A percentile compares a stretch with the other conserved stretches of the same genome.
Conservation (phyloP, 2,888 invertebrate genomes). For the Trachelus stipa region DNA sequence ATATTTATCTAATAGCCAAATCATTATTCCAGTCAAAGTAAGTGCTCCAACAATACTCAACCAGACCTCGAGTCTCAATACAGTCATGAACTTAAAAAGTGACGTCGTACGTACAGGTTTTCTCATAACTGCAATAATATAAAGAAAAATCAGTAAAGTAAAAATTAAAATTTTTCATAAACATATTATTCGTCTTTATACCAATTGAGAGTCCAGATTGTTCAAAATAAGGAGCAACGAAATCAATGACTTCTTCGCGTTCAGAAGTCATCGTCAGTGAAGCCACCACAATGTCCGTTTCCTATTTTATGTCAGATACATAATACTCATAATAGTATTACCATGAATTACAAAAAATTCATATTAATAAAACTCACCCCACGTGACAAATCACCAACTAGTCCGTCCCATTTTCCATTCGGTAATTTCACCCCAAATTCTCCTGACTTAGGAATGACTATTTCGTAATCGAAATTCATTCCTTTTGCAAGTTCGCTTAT, state of each 20-base stretch:
- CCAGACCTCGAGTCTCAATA: conserved; percentile 89
- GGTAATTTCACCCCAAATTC: conserved; percentile 76
- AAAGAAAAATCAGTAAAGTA: background rate
- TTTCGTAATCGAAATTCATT: conserved; percentile 85
- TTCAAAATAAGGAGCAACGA: conserved; percentile 91
- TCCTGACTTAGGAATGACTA: conserved; percentile 76
- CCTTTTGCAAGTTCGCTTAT: conserved; percentile 76
- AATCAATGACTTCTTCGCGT: conserved; percentile 89
- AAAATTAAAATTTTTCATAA: background rate
- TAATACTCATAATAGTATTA: conserved; percentile 13
- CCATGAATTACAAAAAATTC: background rate
- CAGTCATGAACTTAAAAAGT: conserved; percentile 94
- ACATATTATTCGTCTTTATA: conserved; percentile 54
- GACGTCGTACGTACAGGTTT: conserved; percentile 86
- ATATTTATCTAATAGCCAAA: conserved; percentile 90
- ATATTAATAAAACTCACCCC: conserved; percentile 72
- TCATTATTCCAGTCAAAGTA: conserved; percentile 85
- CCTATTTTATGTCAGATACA: conserved; percentile 67
- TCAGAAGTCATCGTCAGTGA: conserved; percentile 92
- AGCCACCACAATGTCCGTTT: conserved; percentile 85
- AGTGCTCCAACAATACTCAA: conserved; percentile 87
- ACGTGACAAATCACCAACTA: conserved; percentile 83
- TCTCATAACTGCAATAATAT: conserved; percentile 76
- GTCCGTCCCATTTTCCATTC: conserved; percentile 84
- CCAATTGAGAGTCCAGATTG: conserved; percentile 92